Evolutionary conservation across 2,113 vertebrate genomes (phyloP).

Genomic region (Dipodomys merriami): DNA sequence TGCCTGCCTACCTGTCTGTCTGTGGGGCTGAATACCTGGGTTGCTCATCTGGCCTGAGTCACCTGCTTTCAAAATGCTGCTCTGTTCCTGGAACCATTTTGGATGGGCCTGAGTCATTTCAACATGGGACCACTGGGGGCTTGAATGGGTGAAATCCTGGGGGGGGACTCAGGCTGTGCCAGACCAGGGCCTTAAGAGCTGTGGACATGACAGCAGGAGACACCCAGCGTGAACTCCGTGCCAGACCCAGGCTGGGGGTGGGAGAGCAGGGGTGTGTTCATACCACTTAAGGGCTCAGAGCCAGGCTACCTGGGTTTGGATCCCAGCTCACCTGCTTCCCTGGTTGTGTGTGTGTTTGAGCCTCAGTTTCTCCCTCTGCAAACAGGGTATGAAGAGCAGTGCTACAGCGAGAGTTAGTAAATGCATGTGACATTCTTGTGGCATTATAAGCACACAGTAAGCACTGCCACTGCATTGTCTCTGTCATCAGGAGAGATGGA

Average conservation of each 20-base stretch:
- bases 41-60: constrained; percentile 67
- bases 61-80: constrained; percentile 31
- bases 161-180: neutral
- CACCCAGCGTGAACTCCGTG: too few relatives aligned
- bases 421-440: neutral
- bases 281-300: too few relatives aligned
- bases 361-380: neutral
- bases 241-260: neutral
- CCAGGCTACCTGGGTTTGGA: neutral
- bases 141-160: neutral
- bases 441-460: neutral
- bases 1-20: neutral
- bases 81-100: constrained; percentile 33
- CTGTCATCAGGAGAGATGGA: neutral
- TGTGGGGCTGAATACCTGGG: constrained; percentile 12
- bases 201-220: too few relatives aligned
- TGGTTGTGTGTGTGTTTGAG: neutral
- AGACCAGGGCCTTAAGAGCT: neutral
- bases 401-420: neutral
- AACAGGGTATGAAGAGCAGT: neutral
- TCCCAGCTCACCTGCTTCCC: neutral
- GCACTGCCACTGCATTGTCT: accelerated
- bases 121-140: neutral
- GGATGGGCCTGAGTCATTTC: constrained; percentile 59
- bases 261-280: too few relatives aligned